phyloP scores from a whole-genome alignment of 1,140 invertebrate genomes.

The Monochamus saltuarius region DNA sequence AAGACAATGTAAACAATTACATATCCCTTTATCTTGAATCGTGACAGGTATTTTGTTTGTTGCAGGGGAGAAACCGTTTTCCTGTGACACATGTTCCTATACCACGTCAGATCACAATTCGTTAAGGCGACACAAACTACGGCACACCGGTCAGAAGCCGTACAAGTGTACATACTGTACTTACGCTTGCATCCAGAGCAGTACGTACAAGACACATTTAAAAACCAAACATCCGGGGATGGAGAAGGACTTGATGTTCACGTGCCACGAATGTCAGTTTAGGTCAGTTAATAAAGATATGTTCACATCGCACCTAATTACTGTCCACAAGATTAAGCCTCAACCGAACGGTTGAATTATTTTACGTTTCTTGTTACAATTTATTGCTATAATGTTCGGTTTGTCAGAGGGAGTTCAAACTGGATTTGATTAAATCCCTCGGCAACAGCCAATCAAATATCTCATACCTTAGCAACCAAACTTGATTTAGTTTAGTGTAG shows the following conservation, averaged over 20 bases:
- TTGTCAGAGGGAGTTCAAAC: no score
- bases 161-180: conserved; percentile 72
- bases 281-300: conserved; percentile 59
- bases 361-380: not conserved
- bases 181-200: conserved; percentile 69
- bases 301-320: conserved; percentile 43
- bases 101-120: conserved; percentile 79
- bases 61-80: conserved; percentile 77
- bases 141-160: conserved; percentile 71
- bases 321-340: conserved; percentile 31
- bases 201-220: conserved; percentile 63
- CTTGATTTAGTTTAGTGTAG: no score
- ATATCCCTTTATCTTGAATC: no score
- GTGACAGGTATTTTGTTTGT: conserved; percentile 29
- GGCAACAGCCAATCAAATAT: no score
- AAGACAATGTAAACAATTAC: not conserved
- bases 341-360: conserved; percentile 12
- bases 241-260: conserved; percentile 54
- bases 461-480: no score
- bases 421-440: no score
- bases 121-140: conserved; percentile 73
- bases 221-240: conserved; percentile 59
- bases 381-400: no score
- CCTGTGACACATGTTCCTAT: conserved; percentile 76
- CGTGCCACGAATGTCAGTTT: conserved; percentile 57